Evolutionary conservation across 23 tunicate species (phyloP), one percentile per base, ranked within the genome.

Genomic region (Phallusia fumigata): DNA sequence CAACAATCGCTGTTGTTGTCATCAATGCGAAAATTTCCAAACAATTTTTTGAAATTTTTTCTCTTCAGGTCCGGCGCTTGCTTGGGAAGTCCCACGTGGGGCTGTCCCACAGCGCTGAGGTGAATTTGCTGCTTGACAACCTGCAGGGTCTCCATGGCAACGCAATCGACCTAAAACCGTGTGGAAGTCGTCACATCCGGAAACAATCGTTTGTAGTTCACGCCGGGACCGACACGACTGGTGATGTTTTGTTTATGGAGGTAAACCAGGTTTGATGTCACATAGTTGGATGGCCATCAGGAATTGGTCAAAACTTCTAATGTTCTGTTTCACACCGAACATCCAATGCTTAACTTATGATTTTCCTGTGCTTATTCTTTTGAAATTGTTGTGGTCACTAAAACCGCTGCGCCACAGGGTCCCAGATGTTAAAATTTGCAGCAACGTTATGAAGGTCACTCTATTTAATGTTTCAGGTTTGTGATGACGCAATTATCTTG

Each of bases 201-300:
- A 97, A 97, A 75, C 99, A 97, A 74, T 86, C 92, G 36, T 97
- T 97, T 82, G 99, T 97, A 19, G 99, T 97, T 0, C 99, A 97
- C 80, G 79, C 95, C 26, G 99, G 99, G 18, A 97, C 99, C 31
- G 97, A 94, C 77, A 86, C 97, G 0, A 83, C 83, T 0, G 99
- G 97, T 0, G 97, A 86, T 65, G 93, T 97, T 30, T 49, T 92
- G 73, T 97, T 97, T 82, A 88, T 97, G 93, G 99, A 97, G 88
- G 98, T 93, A 74, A 10, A 40, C n/a, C n/a, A n/a, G n/a, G n/a
- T n/a, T n/a, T n/a, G n/a, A n/a, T n/a, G n/a, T n/a, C n/a, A n/a
- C n/a, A n/a, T n/a, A n/a, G n/a, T n/a, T n/a, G n/a, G n/a, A n/a
- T n/a, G n/a, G n/a, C n/a, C n/a, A n/a, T n/a, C n/a, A n/a, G n/a